phyloP scores from a whole-genome alignment of 2,888 invertebrate genomes.

The Sipha maydis region DNA sequence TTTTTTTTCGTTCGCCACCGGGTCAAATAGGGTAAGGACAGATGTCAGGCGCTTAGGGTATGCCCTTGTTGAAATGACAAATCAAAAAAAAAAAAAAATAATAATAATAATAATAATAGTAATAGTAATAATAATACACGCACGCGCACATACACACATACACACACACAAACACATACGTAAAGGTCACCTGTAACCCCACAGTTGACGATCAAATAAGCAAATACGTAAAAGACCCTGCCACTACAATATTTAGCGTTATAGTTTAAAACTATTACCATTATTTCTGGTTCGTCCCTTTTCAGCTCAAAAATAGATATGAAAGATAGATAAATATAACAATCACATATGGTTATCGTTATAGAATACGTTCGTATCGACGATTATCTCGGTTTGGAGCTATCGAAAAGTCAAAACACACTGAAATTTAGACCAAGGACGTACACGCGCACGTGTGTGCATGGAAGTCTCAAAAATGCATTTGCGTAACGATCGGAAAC shows the following conservation, averaged over 20 bases:
- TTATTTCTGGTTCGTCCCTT: too few relatives aligned
- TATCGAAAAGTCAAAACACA: too few relatives aligned
- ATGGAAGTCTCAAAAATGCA: neutral
- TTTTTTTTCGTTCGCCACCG: slow-evolving; percentile 13
- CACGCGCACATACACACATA: neutral
- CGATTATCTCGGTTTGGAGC: too few relatives aligned
- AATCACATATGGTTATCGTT: too few relatives aligned
- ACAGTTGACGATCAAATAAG: neutral
- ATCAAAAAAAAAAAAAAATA: slow-evolving; percentile 36
- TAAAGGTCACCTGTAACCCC: slow-evolving; percentile 43
- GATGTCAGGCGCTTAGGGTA: slow-evolving; percentile 60
- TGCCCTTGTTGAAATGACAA: slow-evolving; percentile 52
- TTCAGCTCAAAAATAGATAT: too few relatives aligned
- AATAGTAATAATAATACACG: neutral
- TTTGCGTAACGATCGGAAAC: neutral
- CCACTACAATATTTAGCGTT: too few relatives aligned
- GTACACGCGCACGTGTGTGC: too few relatives aligned
- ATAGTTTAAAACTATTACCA: too few relatives aligned
- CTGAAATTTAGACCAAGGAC: slow-evolving; percentile 6
- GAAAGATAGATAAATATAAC: too few relatives aligned
- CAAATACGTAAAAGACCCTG: neutral
- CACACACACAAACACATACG: neutral
- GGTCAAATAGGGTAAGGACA: slow-evolving; percentile 60
- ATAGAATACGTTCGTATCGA: too few relatives aligned
- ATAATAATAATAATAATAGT: slow-evolving; percentile 6